Evolutionary conservation across 2,888 invertebrate genomes (phyloP), one percentile per base, ranked within the genome.

Genomic region (Neocrepidodera transversa): DNA sequence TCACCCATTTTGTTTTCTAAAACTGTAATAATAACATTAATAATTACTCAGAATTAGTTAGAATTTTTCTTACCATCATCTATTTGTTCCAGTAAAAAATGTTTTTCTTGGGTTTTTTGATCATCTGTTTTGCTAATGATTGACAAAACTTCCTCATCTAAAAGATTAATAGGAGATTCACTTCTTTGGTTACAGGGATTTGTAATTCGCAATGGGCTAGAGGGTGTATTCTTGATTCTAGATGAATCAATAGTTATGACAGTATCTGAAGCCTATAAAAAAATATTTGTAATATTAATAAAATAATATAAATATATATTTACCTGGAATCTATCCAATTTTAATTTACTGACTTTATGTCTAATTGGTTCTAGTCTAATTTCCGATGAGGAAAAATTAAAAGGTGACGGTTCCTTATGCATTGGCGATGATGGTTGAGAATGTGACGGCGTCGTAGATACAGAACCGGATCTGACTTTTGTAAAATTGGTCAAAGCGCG

Each of bases 371-470:
- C 78, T 56, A 69, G 69, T 60, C 68, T 72, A 23, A 70, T 70
- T 48, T 68, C 66, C 8, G 70, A 70, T 1, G 62, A 49, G 7
- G 68, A 58, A 53, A 83, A 84, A 73, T 80, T 79, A 69, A 84
- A 84, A 62, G 85, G 83, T 54, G 85, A 64, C 14, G 58, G 82
- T 71, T 88, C 86, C 78, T 86, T 85, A 71, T 85, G 82, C 80
- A 88, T 84, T 35, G 90, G 88, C 38, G 91, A 88, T 42, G 89
- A 86, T 38, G 90, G 88, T 70, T 89, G 86, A 51, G 87, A 84
- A 72, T 82, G 81, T 36, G 76, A 75, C 50, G 84, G 83, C 23
- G 81, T 79, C 1, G 76, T 73, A 48, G 69, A 71, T 26, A 74
- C 65, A 2, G 78, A 77, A 32, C 74, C 71, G 32, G 76, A 74